Conservation (phyloP, 2,888 invertebrate species). For the Andrena bucephala region DNA sequence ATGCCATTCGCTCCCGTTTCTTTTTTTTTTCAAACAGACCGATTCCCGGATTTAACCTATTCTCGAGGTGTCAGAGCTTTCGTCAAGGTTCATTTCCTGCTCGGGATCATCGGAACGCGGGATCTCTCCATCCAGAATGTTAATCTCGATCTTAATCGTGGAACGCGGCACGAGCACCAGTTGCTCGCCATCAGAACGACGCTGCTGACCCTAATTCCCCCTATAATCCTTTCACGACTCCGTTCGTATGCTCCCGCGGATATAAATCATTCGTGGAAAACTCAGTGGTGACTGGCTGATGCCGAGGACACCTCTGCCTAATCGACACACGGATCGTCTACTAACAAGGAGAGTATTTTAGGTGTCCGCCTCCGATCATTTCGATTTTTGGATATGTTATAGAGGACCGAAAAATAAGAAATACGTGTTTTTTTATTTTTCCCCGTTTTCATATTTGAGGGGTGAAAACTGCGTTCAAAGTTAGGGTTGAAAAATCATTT, state of each 20-base stretch:
- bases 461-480: too few species aligned
- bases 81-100: slow-evolving; percentile 12
- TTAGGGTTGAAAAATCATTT: too few species aligned
- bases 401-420: too few species aligned
- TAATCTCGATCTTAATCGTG: slow-evolving; percentile 53
- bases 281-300: slow-evolving; percentile 24
- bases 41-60: not conserved
- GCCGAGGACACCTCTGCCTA: slow-evolving; percentile 17
- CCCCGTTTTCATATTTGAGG: too few species aligned
- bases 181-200: slow-evolving; percentile 36
- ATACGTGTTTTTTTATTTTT: too few species aligned
- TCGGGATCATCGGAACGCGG: not conserved
- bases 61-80: not conserved
- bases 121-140: slow-evolving; percentile 10
- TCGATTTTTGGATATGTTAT: too few species aligned
- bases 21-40: not conserved
- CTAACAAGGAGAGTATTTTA: too few species aligned
- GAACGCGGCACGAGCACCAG: slow-evolving; percentile 1
- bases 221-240: slow-evolving; percentile 59
- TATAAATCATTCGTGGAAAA: slow-evolving; percentile 63
- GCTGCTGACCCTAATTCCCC: slow-evolving; percentile 62
- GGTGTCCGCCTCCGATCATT: too few species aligned
- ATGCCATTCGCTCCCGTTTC: too few species aligned
- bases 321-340: slow-evolving; percentile 51
- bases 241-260: slow-evolving; percentile 42